phyloP scores from a whole-genome alignment of 2,888 invertebrate genomes.

The Salpingus planirostris region DNA sequence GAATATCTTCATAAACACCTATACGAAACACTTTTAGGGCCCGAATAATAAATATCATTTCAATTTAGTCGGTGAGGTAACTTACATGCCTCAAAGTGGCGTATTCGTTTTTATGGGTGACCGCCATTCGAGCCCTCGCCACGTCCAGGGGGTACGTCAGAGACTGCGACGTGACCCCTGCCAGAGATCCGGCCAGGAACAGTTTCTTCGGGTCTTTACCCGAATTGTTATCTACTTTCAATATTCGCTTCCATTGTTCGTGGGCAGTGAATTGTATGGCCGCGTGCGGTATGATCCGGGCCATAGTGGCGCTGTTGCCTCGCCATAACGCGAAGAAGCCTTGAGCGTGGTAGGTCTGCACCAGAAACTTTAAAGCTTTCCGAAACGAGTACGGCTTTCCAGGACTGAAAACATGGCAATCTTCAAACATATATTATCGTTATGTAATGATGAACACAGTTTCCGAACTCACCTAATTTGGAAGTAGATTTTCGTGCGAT shows the following conservation, averaged over 20 bases:
- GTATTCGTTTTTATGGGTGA: constrained; percentile 73
- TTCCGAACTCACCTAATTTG: constrained; percentile 66
- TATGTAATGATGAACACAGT: not conserved
- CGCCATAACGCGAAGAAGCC: constrained; percentile 86
- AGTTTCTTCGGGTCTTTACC: constrained; percentile 45
- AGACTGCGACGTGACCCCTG: constrained; percentile 91
- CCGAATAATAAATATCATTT: too few relatives aligned
- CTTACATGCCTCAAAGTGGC: constrained; percentile 44
- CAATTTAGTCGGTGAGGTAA: not conserved
- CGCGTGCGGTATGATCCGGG: constrained; percentile 92
- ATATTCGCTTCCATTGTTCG: constrained; percentile 87
- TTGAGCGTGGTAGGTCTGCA: constrained; percentile 59
- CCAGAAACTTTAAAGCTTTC: constrained; percentile 62
- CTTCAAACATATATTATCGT: constrained; percentile 1
- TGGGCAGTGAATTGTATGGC: constrained; percentile 96
- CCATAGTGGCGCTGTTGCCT: constrained; percentile 98
- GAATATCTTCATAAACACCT: constrained; percentile 53
- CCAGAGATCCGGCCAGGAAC: constrained; percentile 86
- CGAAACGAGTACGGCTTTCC: constrained; percentile 62
- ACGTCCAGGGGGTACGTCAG: constrained; percentile 94
- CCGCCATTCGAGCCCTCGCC: constrained; percentile 95
- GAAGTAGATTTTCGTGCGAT: constrained; percentile 97
- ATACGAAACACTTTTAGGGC: too few relatives aligned
- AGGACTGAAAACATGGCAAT: constrained; percentile 46
- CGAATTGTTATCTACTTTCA: constrained; percentile 61